These are phyloP conservation scores for Siniperca undulata DNA, from an alignment of 2,797 vertebrate species.

Conservation along the genomic window DNA sequence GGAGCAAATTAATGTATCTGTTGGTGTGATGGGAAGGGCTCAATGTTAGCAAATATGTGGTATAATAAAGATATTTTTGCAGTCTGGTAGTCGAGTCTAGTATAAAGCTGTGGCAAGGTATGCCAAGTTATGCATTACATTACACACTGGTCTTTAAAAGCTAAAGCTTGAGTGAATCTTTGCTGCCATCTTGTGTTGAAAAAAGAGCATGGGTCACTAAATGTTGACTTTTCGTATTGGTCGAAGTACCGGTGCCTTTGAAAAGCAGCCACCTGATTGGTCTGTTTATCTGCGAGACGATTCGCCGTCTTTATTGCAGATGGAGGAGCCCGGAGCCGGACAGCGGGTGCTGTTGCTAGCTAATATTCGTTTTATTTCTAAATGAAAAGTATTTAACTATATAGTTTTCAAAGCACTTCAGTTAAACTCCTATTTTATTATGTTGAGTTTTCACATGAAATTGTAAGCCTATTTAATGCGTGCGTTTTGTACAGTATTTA, in stretches of 20 bases:
- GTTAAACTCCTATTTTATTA: constrained; percentile 29
- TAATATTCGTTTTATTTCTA: constrained; percentile 78
- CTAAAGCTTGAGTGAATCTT: not conserved
- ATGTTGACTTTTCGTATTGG: constrained; percentile 71
- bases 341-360: constrained; percentile 73
- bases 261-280: constrained; percentile 81
- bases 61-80: constrained; percentile 64
- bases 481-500: constrained; percentile 78
- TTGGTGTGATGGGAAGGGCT: not conserved
- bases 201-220: not conserved
- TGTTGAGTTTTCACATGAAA: constrained; percentile 23
- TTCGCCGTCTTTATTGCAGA: constrained; percentile 75
- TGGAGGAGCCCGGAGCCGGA: constrained; percentile 82
- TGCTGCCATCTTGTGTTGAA: constrained; percentile 67
- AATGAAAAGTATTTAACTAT: constrained; percentile 78
- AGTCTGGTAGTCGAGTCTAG: not conserved
- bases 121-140: not conserved
- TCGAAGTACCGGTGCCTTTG: constrained; percentile 62
- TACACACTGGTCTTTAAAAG: not conserved
- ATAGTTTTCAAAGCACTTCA: constrained; percentile 40
- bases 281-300: constrained; percentile 41
- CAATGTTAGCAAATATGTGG: not conserved
- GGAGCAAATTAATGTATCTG: not conserved
- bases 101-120: not conserved
- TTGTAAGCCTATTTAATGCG: constrained; percentile 45